Evolutionary conservation across 2,797 vertebrate species (phyloP).

Genomic region (Caiman crocodilus): DNA sequence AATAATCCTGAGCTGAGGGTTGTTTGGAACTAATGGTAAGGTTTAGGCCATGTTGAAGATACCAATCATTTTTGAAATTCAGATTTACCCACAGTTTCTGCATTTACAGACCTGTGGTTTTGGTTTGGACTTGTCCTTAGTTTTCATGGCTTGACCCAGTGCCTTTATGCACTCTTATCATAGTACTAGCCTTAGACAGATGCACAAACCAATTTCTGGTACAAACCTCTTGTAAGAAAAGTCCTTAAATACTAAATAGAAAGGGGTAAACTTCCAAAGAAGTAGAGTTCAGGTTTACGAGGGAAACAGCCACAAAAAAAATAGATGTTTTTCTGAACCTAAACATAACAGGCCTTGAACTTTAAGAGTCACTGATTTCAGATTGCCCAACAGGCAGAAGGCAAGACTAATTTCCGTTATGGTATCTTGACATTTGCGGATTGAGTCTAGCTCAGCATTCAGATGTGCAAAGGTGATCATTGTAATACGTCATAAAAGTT

Average conservation of each 20-base stretch:
- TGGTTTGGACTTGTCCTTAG: not conserved
- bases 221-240: not conserved
- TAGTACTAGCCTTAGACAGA: not conserved
- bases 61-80: not conserved
- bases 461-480: not conserved
- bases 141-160: conserved; percentile 22
- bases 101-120: not conserved
- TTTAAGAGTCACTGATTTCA: conserved; percentile 9
- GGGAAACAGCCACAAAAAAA: not conserved
- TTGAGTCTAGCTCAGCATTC: conserved; percentile 32
- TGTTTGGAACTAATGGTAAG: accelerated
- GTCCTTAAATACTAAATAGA: not conserved
- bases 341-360: conserved; percentile 13
- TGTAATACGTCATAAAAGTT: conserved; percentile 51
- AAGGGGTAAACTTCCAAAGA: not conserved
- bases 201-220: not conserved
- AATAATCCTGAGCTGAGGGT: not conserved
- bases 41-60: not conserved
- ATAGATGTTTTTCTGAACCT: not conserved
- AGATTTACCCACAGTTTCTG: not conserved
- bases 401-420: conserved; percentile 1
- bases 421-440: not conserved
- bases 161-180: not conserved
- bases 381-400: conserved; percentile 34
- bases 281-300: conserved; percentile 16